These are phyloP conservation scores for Montipora sp. DNA, from an alignment of 64 coral and sea anemone species.

Conservation along the genomic window DNA sequence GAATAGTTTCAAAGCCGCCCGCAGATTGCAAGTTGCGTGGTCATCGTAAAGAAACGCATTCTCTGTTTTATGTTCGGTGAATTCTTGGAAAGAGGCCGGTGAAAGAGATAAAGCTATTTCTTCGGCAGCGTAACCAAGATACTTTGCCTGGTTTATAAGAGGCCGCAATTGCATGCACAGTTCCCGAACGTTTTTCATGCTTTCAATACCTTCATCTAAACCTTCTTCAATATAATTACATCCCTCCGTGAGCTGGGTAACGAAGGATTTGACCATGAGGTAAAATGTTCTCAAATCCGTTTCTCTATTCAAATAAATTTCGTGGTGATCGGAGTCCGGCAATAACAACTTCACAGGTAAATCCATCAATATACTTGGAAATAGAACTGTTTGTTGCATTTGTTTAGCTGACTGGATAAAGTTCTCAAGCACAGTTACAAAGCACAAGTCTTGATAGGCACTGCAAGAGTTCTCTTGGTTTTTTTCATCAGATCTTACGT, in stretches of 20 bases:
- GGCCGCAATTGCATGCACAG: neutral
- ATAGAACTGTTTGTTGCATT: conserved; percentile 19
- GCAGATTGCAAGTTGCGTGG: conserved; percentile 1
- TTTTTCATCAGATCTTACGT: too few species aligned
- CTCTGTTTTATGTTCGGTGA: neutral
- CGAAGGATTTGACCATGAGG: neutral
- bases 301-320: conserved; percentile 14
- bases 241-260: neutral
- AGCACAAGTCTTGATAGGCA: neutral
- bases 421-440: neutral
- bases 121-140: conserved; percentile 11
- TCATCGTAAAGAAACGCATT: conserved; percentile 1
- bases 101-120: conserved; percentile 10
- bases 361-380: conserved; percentile 33
- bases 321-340: neutral
- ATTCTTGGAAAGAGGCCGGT: conserved; percentile 43
- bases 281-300: conserved; percentile 29
- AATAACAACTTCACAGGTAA: neutral
- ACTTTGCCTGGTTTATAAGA: neutral
- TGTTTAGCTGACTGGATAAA: neutral
- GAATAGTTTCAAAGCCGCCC: conserved; percentile 1
- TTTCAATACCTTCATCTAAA: neutral
- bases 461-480: neutral
- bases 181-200: neutral
- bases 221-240: neutral